Percentiles rank a stretch among this genome's conserved stretches.
Evolutionary conservation across 1,140 invertebrate species (phyloP).

Genomic region (Lycorma delicatula): DNA sequence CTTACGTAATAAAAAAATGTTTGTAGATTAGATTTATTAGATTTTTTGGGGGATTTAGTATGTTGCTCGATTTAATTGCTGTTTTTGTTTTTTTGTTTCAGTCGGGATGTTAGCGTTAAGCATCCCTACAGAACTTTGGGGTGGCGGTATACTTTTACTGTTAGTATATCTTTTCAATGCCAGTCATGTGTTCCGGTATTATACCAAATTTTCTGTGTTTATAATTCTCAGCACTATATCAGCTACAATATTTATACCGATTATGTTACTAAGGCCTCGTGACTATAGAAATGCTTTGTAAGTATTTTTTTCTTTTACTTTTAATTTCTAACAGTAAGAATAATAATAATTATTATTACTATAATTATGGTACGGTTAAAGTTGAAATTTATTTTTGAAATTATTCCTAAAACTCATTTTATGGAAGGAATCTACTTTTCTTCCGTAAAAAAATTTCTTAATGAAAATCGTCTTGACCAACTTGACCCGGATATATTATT

Average conservation of each 20-base stretch:
- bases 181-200: slow-evolving; percentile 47
- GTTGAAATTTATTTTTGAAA: too few species aligned
- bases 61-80: not conserved
- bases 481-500: too few species aligned
- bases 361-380: too few species aligned
- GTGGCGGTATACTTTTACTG: slow-evolving; percentile 7
- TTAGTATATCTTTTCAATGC: slow-evolving; percentile 37
- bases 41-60: too few species aligned
- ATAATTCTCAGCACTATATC: slow-evolving; percentile 45
- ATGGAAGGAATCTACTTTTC: too few species aligned
- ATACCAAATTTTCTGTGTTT: slow-evolving; percentile 51
- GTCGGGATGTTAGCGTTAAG: slow-evolving; percentile 3
- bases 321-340: slow-evolving; percentile 17
- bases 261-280: slow-evolving; percentile 60
- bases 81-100: slow-evolving; percentile 1
- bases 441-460: too few species aligned
- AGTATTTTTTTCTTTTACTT: slow-evolving; percentile 39
- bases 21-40: too few species aligned
- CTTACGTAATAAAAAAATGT: too few species aligned
- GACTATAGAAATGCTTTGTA: slow-evolving; percentile 66
- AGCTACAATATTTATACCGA: slow-evolving; percentile 54
- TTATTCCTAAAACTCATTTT: too few species aligned
- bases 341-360: too few species aligned
- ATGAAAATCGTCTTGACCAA: too few species aligned
- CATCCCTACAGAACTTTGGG: slow-evolving; percentile 11